Evolutionary conservation across 2,888 invertebrate species (phyloP).

Genomic region (Ptilodon capucinus): DNA sequence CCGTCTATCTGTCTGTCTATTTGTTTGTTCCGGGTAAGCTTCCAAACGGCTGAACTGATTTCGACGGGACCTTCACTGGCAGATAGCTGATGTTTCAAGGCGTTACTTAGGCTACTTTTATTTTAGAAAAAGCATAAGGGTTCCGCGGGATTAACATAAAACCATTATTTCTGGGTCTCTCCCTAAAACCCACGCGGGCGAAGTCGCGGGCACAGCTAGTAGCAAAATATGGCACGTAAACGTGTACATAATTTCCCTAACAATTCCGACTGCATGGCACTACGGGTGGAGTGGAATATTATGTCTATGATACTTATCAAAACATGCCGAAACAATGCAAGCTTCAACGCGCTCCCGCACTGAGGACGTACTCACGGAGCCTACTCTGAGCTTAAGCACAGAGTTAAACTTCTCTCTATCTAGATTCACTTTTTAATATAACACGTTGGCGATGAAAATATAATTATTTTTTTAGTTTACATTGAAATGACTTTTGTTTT

Average conservation of each 20-base stretch:
- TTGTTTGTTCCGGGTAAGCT: no score
- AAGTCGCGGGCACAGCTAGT: no score
- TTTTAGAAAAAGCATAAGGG: no score
- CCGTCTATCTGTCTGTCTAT: no score
- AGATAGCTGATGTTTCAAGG: no score
- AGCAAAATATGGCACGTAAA: background rate
- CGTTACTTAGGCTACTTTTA: no score
- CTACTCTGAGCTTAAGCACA: background rate
- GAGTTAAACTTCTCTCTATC: background rate
- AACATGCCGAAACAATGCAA: constrained; percentile 38
- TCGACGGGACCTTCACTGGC: no score
- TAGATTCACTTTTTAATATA: background rate
- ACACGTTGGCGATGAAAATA: background rate
- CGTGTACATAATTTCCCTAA: background rate
- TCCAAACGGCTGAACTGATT: no score
- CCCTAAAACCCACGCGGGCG: no score
- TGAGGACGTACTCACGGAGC: background rate
- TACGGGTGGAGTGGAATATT: constrained; percentile 15
- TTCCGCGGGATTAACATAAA: no score
- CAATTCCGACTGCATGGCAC: constrained; percentile 24
- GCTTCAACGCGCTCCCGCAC: constrained; percentile 18
- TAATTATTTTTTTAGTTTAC: background rate
- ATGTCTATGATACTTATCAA: constrained; percentile 36
- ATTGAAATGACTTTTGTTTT: no score
- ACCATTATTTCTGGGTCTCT: no score